Conservation (phyloP, 2,797 vertebrate species). For the Otus scops region DNA sequence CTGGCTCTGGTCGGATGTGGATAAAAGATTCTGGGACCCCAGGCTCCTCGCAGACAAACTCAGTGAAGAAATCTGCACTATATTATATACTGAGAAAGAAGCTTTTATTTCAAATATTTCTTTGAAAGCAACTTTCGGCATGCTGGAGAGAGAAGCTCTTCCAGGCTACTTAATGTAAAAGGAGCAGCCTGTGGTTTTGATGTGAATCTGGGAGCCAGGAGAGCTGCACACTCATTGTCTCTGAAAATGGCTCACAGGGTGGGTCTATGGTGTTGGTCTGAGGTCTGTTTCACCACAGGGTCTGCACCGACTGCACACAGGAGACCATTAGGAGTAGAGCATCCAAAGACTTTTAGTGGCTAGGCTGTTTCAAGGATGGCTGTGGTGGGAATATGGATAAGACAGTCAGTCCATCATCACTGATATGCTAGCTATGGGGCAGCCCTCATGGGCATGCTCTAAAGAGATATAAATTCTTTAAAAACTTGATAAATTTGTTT, state of each 20-base stretch:
- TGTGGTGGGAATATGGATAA: neutral
- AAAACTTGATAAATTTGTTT: neutral
- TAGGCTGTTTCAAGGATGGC: neutral
- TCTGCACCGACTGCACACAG: neutral
- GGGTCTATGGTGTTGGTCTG: neutral
- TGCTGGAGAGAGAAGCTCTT: neutral
- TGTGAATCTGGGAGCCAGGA: neutral
- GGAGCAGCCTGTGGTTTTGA: neutral
- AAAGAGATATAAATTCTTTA: neutral
- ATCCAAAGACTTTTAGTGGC: neutral
- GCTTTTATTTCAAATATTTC: constrained; percentile 7
- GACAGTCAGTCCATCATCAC: neutral
- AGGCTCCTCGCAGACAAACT: neutral
- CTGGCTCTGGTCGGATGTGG: neutral
- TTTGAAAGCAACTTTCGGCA: neutral
- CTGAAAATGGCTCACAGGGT: neutral
- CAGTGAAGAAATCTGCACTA: constrained; percentile 19
- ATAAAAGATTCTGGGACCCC: constrained; percentile 10
- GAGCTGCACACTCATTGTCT: neutral
- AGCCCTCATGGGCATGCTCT: neutral
- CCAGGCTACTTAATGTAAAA: neutral
- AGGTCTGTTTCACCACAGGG: neutral
- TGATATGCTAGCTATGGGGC: neutral
- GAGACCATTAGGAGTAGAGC: neutral
- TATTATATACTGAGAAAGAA: neutral